These are phyloP conservation scores for Volucella bombylans DNA, from an alignment of 2,888 invertebrate genomes.

Conservation along the genomic window DNA sequence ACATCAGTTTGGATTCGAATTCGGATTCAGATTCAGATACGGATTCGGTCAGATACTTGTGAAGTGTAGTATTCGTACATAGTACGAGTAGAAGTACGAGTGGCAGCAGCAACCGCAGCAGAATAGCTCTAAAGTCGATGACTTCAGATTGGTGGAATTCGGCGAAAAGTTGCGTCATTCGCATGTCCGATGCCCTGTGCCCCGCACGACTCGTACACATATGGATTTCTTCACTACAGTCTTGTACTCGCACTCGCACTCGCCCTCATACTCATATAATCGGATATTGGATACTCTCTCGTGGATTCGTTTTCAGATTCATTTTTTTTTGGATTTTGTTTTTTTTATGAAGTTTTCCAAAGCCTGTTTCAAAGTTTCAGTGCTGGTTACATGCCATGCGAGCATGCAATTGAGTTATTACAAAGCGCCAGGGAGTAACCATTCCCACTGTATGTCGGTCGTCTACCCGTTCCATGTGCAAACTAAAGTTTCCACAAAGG, in stretches of 20 bases:
- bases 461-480: conserved; percentile 24
- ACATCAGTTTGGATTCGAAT: conserved; percentile 54
- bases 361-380: background rate
- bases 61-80: conserved; percentile 27
- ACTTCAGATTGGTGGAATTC: conserved; percentile 73
- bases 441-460: conserved; percentile 40
- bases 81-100: conserved; percentile 3
- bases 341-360: background rate
- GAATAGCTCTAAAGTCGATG: conserved; percentile 60
- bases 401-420: conserved; percentile 72
- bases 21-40: no score
- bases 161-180: conserved; percentile 73
- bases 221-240: no score
- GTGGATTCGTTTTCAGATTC: conserved; percentile 24
- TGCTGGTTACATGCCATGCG: conserved; percentile 35
- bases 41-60: conserved; percentile 19
- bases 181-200: conserved; percentile 31
- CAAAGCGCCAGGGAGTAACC: conserved; percentile 42
- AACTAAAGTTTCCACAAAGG: conserved; percentile 43
- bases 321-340: conserved; percentile 20
- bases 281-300: conserved; percentile 65
- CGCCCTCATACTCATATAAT: conserved; percentile 34
- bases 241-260: conserved; percentile 13
- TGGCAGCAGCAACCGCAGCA: conserved; percentile 12
- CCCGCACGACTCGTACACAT: background rate